Percentiles rank a stretch among this genome's conserved stretches.
Conservation (phyloP, 1,140 invertebrate genomes). For the Cylas formicarius region DNA sequence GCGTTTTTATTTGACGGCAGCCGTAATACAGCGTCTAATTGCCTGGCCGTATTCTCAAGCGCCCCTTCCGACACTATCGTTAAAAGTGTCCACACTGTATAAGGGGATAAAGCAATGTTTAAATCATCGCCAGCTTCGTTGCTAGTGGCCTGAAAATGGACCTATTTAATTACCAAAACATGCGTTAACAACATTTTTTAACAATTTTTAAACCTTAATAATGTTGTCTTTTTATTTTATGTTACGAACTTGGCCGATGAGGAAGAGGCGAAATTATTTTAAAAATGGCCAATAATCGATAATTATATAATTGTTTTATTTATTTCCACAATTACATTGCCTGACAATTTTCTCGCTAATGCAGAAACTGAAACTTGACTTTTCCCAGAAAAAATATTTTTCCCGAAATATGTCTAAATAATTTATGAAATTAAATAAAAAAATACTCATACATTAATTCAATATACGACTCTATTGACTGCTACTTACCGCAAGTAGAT, state of each 20-base stretch:
- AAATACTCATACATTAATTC: too few species aligned
- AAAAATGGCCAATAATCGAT: too few species aligned
- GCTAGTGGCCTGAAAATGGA: slow-evolving; percentile 16
- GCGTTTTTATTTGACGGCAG: slow-evolving; percentile 30
- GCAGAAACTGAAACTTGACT: too few species aligned
- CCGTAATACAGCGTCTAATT: slow-evolving; percentile 41
- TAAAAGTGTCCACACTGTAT: slow-evolving; percentile 47
- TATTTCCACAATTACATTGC: too few species aligned
- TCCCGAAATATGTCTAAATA: too few species aligned
- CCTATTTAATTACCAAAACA: slow-evolving; percentile 7
- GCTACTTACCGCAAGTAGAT: slow-evolving; percentile 18
- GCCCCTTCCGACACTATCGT: slow-evolving; percentile 47
- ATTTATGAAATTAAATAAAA: too few species aligned
- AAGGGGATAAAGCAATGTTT: slow-evolving; percentile 43
- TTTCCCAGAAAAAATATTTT: too few species aligned
- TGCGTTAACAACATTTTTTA: not conserved
- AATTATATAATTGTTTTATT: too few species aligned
- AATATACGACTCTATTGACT: too few species aligned
- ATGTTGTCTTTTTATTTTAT: not conserved
- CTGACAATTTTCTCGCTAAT: too few species aligned
- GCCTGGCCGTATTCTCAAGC: slow-evolving; percentile 34
- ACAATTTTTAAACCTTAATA: not conserved
- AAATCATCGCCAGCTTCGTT: slow-evolving; percentile 23
- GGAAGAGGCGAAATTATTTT: not conserved
- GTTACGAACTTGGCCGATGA: not conserved